Evolutionary conservation across 2,888 invertebrate genomes (phyloP), one percentile per base, ranked within the genome.

Genomic region (Ischnus inquisitorius): DNA sequence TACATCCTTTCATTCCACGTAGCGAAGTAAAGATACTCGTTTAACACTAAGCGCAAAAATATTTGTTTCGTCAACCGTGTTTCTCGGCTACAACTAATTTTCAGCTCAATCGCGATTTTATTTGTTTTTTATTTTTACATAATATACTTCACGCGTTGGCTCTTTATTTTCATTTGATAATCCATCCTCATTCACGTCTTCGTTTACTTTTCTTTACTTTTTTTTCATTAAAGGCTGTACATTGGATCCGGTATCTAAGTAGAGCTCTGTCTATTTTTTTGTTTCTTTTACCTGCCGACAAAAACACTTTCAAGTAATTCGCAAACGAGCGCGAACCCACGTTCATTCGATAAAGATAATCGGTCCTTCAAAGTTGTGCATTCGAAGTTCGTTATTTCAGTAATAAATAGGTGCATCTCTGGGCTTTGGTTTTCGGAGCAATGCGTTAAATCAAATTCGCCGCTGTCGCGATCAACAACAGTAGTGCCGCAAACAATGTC

Each of bases 11-110:
- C 84, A 75, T 82, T 78, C 51, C 75, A 67, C 79, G 71, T 65
- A 81, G 84, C 81, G 78, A 84, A 82, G 62, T 84, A 78, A 82
- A 82, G 69, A 82, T 82, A 82, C 75, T 75, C 74, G 64, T 78
- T 83, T 81, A 78, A 84, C 67, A 74, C 81, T 84, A 81, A 84
- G 81, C 78, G 81, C 84, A 82, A 84, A 84, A 84, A 84, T 81
- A 81, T 81, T 64, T 67, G 19, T 34, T 83, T 76, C 57, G 67
- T 79, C 46, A 64, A 74, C 48, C 14, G 10, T 28, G 10, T 60
- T 69, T 6, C 39, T 57, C 22, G 80, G 72, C 83, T 83, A 77
- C 80, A 62, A 72, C 80, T 83, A 74, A 64, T 80, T 76, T 68
- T 46, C 72, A 83, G 62, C 72, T 51, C 80, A 39, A 68, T 54